A percentile compares a stretch with the other conserved stretches of the same genome.
Evolutionary conservation across 1,140 invertebrate genomes (phyloP).

Genomic region (Magallana angulata): DNA sequence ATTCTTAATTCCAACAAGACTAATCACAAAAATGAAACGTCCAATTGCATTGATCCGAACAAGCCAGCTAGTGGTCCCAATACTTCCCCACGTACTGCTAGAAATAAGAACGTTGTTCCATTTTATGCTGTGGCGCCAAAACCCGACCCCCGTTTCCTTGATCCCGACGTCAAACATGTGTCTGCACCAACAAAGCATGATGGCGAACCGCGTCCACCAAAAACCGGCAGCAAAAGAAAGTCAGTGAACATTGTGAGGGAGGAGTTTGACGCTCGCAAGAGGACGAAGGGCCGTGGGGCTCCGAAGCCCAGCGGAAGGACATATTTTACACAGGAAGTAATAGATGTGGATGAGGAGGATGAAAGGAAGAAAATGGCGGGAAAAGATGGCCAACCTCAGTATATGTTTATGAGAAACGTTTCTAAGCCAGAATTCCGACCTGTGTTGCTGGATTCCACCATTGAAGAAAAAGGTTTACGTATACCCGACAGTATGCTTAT

Average conservation of each 20-base stretch:
- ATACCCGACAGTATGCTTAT: neutral
- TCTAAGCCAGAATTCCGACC: neutral
- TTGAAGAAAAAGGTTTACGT: conserved; percentile 18
- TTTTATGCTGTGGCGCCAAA: too few relatives aligned
- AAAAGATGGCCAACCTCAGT: neutral
- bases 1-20: too few relatives aligned
- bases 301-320: neutral
- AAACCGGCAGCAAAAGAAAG: neutral
- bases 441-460: neutral
- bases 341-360: neutral
- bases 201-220: neutral
- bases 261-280: neutral
- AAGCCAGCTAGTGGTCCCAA: too few relatives aligned
- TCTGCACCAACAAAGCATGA: too few relatives aligned
- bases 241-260: neutral
- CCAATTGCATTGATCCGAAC: too few relatives aligned
- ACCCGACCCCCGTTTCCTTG: too few relatives aligned
- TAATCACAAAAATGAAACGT: too few relatives aligned
- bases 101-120: too few relatives aligned
- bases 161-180: too few relatives aligned
- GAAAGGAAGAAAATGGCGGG: neutral
- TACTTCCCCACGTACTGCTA: too few relatives aligned
- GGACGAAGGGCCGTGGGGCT: neutral
- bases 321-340: neutral
- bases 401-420: neutral